Evolutionary conservation across 64 coral and sea anemone species (phyloP), one percentile per base, ranked within the genome.

Genomic region (Dendrophyllia cribrosa): DNA sequence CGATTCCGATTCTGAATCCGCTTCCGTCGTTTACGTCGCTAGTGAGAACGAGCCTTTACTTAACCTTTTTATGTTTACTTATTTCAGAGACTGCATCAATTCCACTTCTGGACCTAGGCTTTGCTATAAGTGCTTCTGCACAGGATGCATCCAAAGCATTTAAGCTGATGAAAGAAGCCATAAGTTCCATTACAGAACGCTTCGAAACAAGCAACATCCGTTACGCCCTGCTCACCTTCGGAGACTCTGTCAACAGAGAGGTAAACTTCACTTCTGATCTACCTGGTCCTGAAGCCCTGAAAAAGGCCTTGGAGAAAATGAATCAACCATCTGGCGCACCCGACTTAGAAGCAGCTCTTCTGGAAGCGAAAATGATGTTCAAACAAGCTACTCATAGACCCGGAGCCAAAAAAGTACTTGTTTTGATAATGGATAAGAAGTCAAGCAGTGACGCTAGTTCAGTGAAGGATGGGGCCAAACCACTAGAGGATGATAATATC

Each of bases 381-480:
- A 78, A 85, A 51, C 47, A 89, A 66, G 87, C 88, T 74, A 52
- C 91, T 7, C 11, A 87, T 5, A 68, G 95, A 87, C 91, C 70
- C 45, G 60, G 66, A 76, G 66, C 80, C 23, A 72, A 79, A 72
- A 61, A 93, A 69, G 88, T 96, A 4, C 84, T 96, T 48, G 94
- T 98, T 62, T 91, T 98, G 44, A 83, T 98, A 48, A 93, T 98
- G 88, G 97, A 98, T 75, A 95, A 93, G 53, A 96, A 88, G 80
- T 95, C 90, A 2, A 46, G 56, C 1, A 96, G 91, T 86, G 87
- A 90, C 11, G 26, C 44, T 46, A 49, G 70, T 20, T 69, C 84
- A 20, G 69, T 98, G 5, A 64, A 72, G 43, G 26, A 93, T 78
- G 75, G n/a, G 47, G 83, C 67, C 5, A 93, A 91, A 46, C 51